phyloP scores from a whole-genome alignment of 2,113 vertebrate genomes.

The Melozone crissalis region DNA sequence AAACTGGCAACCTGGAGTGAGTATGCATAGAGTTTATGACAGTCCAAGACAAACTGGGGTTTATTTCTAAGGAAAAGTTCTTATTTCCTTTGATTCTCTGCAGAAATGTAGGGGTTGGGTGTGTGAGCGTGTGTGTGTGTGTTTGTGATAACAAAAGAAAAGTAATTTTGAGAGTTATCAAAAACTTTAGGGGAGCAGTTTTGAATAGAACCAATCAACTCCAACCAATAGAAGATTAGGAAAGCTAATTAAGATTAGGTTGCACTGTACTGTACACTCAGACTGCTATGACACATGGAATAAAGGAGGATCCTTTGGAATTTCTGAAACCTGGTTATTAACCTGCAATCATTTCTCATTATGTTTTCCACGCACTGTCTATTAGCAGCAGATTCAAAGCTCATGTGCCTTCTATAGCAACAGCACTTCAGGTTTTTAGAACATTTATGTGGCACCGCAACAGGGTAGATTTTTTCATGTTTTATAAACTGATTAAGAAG shows the following conservation, averaged over 20 bases:
- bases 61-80: neutral
- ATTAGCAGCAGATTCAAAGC: neutral
- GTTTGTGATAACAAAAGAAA: neutral
- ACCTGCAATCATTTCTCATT: neutral
- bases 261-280: neutral
- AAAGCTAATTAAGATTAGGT: neutral
- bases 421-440: neutral
- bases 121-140: neutral
- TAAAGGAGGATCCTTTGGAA: neutral
- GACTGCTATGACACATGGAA: neutral
- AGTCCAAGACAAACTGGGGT: neutral
- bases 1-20: neutral
- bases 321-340: conserved; percentile 7
- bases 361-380: neutral
- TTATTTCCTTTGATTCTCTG: neutral
- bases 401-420: neutral
- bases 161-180: neutral
- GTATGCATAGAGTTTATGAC: neutral
- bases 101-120: rapidly evolving
- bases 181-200: neutral
- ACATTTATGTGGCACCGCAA: neutral
- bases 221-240: neutral
- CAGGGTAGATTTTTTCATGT: neutral
- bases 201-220: neutral
- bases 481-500: neutral